Base-by-base conservation (phyloP, 2,888 invertebrate genomes). In the Standfussiana lucernea region DNA sequence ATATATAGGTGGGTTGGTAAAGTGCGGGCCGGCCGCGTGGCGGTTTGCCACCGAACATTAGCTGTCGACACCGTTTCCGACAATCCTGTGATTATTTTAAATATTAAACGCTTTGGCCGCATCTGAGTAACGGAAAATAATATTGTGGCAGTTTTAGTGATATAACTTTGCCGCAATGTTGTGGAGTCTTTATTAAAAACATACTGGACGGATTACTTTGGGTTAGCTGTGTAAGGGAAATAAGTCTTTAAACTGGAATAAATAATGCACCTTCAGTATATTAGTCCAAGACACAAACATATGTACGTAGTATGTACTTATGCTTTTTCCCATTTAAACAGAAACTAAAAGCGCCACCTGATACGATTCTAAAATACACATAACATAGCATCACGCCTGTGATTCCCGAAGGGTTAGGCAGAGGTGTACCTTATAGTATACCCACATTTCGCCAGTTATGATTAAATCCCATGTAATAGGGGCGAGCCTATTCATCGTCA, bases 21-120 rank as follows among this genome's bases (percentile, higher is more conserved):
- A 83, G 89, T 85, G 84, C 85, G 86, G 88, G 78, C 77, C 82
- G 86, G 88, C 88, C 91, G 89, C 87, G 92, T 89, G 90, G 92
- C 82, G 91, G 92, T 90, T 85, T 77, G 79, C 89, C 89, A 85
- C 88, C 86, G 85, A 87, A 89, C 88, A 89, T 88, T 88, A 88
- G 83, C 86, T 83, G 87, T 85, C 88, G 73, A 88, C 84, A 88
- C 85, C 72, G 86, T 84, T 88, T 84, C 86, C 88, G 85, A 89
- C 89, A 83, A 88, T 87, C 88, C 86, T 85, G 86, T 89, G 85
- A 90, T 89, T 86, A 87, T 88, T 88, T 88, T 87, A 88, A 88
- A 88, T 87, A 88, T 87, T 84, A 85, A 88, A 88, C 75, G 79
- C 72, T 83, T 82, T 82, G 50, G 74, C 79, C 79, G 75, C 74